Base-by-base conservation (phyloP, 2,888 invertebrate genomes). In the Eristalis tenax region DNA sequence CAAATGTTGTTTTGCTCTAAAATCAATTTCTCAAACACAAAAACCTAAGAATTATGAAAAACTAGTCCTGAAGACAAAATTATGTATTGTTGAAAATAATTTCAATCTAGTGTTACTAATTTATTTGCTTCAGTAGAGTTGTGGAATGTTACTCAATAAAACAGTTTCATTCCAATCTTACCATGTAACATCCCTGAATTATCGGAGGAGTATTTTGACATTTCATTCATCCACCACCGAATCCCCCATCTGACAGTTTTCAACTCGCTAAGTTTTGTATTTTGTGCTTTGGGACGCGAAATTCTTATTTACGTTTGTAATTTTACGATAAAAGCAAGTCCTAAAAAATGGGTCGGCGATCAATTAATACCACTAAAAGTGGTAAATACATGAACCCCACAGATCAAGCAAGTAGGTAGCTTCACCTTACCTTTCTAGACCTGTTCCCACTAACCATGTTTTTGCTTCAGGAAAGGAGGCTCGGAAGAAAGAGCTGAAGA, bases 371-470 rank as follows among this genome's bases (percentile, higher is more conserved):
- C 96, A 99, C 99, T 75, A 99, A 99, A 95, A 99, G 99, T 98
- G 99, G 99, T 93, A 99, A 99, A 95, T 99, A 98, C 91, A 99
- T 99, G 99, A 99, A 99, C 94, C 99, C 99, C 57, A 99, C 99
- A 5, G 99, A 99, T 93, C 99, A 99, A 96, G 99, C 99, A 83
- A 95, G 99, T 98, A 95, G 96, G 98, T 96, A 73, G 1, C 50
- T n/a, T 18, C 18, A 50, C 6, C n/a, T 50, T 18, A n/a, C 18
- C 8, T 5, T 8, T 6, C 18, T 18, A 50, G 18, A 5, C 6
- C 18, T 0, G 4, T 50, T 6, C 50, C 50, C 18, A 50, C 8
- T 50, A 18, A 50, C 50, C 50, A 50, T 50, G 50, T 50, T 50
- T 50, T 8, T 50, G 18, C 50, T 15, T 3, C 91, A 98, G 98